These are phyloP conservation scores for Yasuhikotakia modesta DNA, from an alignment of 2,797 vertebrate genomes.

Conservation along the genomic window DNA sequence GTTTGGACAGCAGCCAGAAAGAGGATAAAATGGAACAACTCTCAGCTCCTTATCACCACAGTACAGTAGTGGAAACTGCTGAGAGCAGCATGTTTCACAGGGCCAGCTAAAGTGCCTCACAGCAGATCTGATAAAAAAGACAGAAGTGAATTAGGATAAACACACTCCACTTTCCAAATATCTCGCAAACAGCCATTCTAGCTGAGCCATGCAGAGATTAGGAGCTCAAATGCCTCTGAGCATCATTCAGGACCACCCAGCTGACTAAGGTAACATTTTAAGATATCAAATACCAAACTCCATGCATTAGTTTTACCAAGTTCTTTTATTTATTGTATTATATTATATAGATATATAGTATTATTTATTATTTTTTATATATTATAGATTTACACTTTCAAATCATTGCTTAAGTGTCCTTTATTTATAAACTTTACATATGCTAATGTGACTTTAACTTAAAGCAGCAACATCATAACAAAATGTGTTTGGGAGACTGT, in stretches of 20 bases:
- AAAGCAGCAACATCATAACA: not conserved
- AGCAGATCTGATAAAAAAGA: slow-evolving; percentile 2
- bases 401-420: no score
- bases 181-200: not conserved
- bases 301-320: no score
- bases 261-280: not conserved
- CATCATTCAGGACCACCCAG: not conserved
- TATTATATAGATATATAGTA: no score
- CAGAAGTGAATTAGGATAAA: slow-evolving; percentile 32
- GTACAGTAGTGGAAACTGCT: slow-evolving; percentile 32
- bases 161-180: not conserved
- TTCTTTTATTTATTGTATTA: no score
- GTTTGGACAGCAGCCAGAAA: slow-evolving; percentile 19
- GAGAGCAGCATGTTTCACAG: slow-evolving; percentile 28
- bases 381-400: no score
- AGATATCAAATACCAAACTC: no score
- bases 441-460: no score
- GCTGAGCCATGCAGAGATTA: slow-evolving; percentile 3
- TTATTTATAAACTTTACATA: no score
- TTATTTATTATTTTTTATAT: no score
- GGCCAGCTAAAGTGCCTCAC: not conserved
- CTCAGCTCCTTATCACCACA: slow-evolving; percentile 28
- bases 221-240: not conserved
- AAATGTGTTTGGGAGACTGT: not conserved
- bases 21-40: slow-evolving; percentile 5